phyloP scores from a whole-genome alignment of 2,113 vertebrate species.

The Amphiprion percula region DNA sequence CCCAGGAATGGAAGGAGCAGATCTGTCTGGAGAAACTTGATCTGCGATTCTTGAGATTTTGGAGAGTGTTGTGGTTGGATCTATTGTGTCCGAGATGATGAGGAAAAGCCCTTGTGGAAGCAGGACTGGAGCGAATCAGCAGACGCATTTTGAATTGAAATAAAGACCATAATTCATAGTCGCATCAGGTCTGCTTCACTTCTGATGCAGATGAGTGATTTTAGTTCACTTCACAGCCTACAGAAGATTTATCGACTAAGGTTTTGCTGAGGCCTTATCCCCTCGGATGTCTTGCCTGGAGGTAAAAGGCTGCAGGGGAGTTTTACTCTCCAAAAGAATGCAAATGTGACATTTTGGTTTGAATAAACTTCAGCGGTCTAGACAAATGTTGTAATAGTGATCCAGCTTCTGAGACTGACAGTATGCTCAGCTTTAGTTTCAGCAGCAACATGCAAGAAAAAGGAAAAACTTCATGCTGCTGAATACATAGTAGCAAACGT shows the following conservation, averaged over 20 bases:
- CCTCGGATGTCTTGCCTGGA: slow-evolving; percentile 49
- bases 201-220: slow-evolving; percentile 26
- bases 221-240: slow-evolving; percentile 15
- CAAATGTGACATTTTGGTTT: slow-evolving; percentile 76
- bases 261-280: slow-evolving; percentile 23
- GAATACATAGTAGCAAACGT: neutral
- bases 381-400: slow-evolving; percentile 68
- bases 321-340: slow-evolving; percentile 60
- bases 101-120: slow-evolving; percentile 13
- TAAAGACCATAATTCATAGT: slow-evolving; percentile 18
- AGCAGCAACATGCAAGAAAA: neutral
- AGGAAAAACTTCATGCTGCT: neutral
- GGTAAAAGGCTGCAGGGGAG: slow-evolving; percentile 43
- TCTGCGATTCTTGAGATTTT: slow-evolving; percentile 18
- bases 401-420: slow-evolving; percentile 30
- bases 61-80: slow-evolving; percentile 21
- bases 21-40: slow-evolving; percentile 37
- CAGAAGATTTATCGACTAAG: slow-evolving; percentile 34
- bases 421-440: slow-evolving; percentile 10
- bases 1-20: slow-evolving; percentile 44
- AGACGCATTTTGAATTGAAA: slow-evolving; percentile 1
- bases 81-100: slow-evolving; percentile 11
- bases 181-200: neutral
- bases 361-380: slow-evolving; percentile 53
- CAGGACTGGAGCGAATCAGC: neutral